These are phyloP conservation scores for Enteromius treurensis DNA, from an alignment of 2,797 vertebrate genomes.

Conservation along the genomic window DNA sequence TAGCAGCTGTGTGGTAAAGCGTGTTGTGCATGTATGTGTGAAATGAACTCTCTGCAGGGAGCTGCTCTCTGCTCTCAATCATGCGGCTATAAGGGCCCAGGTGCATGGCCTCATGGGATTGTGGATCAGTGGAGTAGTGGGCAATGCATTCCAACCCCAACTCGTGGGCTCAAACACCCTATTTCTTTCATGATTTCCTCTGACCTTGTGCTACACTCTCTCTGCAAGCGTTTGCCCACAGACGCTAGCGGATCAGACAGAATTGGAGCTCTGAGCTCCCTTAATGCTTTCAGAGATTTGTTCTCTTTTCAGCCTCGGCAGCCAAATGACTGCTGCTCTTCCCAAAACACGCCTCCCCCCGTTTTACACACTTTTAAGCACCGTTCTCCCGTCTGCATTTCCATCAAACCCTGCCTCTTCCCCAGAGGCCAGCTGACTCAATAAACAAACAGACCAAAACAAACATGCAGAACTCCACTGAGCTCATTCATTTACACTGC, in stretches of 20 bases:
- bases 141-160: constrained; percentile 10
- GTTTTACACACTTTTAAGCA: constrained; percentile 41
- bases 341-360: constrained; percentile 14
- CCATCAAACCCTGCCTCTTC: constrained; percentile 61
- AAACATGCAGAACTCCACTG: constrained; percentile 24
- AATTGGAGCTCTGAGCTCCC: constrained; percentile 32
- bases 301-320: constrained; percentile 63
- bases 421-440: constrained; percentile 38
- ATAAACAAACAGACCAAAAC: constrained; percentile 50
- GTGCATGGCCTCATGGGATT: constrained; percentile 23
- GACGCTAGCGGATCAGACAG: constrained; percentile 32
- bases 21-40: background rate
- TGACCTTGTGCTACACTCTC: constrained; percentile 17
- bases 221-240: constrained; percentile 16
- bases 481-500: constrained; percentile 17
- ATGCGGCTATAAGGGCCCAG: constrained; percentile 7
- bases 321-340: constrained; percentile 54
- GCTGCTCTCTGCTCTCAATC: background rate
- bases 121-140: background rate
- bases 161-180: background rate
- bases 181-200: constrained; percentile 42
- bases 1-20: constrained; percentile 14
- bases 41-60: constrained; percentile 11
- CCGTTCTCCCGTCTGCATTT: constrained; percentile 49
- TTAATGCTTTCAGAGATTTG: constrained; percentile 36